Evolutionary conservation across 2,113 vertebrate species (phyloP).

Genomic region (Cnemophilus loriae): DNA sequence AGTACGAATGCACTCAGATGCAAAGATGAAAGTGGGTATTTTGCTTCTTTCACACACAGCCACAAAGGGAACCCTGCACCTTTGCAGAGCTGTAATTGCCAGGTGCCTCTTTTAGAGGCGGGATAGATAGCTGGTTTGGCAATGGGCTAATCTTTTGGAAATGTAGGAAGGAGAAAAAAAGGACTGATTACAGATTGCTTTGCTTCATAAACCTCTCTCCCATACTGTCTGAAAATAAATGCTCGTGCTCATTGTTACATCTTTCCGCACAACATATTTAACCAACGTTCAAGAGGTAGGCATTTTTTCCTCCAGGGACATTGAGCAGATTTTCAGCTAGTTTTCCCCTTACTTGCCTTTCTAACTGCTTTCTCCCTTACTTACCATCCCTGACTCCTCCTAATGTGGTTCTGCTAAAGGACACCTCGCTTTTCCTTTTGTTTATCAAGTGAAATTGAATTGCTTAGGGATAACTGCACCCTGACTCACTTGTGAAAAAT

Average conservation of each 20-base stretch:
- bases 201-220: not conserved
- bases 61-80: not conserved
- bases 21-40: conserved; percentile 40
- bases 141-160: not conserved
- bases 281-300: not conserved
- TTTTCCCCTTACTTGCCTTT: not conserved
- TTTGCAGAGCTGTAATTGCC: conserved; percentile 13
- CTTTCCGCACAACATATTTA: not conserved
- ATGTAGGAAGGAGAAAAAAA: not conserved
- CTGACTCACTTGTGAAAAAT: not conserved
- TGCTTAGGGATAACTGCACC: not conserved
- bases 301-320: not conserved
- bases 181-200: not conserved
- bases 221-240: not conserved
- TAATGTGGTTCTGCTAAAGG: not conserved
- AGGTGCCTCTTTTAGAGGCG: not conserved
- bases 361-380: not conserved
- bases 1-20: conserved; percentile 25
- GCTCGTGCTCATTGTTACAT: not conserved
- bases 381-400: not conserved
- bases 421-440: not conserved
- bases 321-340: not conserved
- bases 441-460: not conserved
- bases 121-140: not conserved
- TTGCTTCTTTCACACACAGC: not conserved